Conservation (phyloP, 1,140 invertebrate genomes). For the Camponotus floridanus region DNA sequence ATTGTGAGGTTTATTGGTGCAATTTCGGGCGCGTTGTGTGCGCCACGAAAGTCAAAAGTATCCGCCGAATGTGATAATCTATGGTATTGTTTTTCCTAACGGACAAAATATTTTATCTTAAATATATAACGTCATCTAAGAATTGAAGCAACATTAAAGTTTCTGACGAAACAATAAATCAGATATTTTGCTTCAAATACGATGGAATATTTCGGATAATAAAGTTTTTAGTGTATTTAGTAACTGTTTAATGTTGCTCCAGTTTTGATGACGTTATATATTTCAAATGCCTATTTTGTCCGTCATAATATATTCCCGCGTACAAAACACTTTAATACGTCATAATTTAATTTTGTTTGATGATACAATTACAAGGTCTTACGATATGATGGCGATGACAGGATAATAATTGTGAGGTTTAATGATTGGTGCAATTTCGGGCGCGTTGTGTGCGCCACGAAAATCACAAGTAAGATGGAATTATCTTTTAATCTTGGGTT, state of each 20-base stretch:
- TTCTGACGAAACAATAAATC: too few relatives aligned
- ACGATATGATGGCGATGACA: constrained; percentile 12
- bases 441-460: background rate
- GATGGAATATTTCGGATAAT: too few relatives aligned
- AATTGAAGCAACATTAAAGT: background rate
- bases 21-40: constrained; percentile 1
- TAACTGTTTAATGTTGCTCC: too few relatives aligned
- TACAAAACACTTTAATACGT: too few relatives aligned
- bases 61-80: background rate
- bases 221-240: too few relatives aligned
- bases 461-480: constrained; percentile 19
- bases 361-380: background rate
- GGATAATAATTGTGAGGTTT: constrained; percentile 33
- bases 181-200: too few relatives aligned
- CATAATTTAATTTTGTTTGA: background rate
- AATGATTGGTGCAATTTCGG: constrained; percentile 33
- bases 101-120: too few relatives aligned
- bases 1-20: constrained; percentile 24
- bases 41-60: constrained; percentile 21
- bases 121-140: background rate
- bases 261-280: too few relatives aligned
- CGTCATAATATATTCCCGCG: too few relatives aligned
- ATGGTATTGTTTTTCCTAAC: background rate
- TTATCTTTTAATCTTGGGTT: constrained; percentile 36
- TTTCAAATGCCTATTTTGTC: too few relatives aligned